A percentile compares a stretch with the other conserved stretches of the same genome.
Evolutionary conservation across 1,140 invertebrate genomes (phyloP).

Genomic region (Homalodisca vitripennis): DNA sequence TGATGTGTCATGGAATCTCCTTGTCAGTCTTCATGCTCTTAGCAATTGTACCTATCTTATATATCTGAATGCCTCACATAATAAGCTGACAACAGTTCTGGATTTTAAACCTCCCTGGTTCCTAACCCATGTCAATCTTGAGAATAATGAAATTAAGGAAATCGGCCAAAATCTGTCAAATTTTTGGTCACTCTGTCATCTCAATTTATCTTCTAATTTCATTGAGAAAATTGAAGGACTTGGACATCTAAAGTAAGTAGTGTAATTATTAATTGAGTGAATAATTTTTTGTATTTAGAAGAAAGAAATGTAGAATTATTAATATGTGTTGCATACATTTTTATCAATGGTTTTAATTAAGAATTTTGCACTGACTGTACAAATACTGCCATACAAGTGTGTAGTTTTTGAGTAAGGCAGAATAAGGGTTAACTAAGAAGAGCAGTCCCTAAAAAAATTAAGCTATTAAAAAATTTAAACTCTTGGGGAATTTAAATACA

Average conservation of each 20-base stretch:
- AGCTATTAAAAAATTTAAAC: no score
- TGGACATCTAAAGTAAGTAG: conserved; percentile 13
- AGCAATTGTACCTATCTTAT: conserved; percentile 28
- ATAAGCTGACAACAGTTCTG: conserved; percentile 24
- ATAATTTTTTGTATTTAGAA: no score
- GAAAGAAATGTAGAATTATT: no score
- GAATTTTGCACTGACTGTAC: no score
- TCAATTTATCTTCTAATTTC: conserved; percentile 36
- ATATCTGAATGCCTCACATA: conserved; percentile 34
- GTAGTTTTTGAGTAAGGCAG: no score
- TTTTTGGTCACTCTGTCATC: conserved; percentile 31
- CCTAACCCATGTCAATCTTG: conserved; percentile 33
- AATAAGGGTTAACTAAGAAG: no score
- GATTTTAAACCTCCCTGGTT: conserved; percentile 26
- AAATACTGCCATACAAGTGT: no score
- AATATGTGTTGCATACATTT: no score
- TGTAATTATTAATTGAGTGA: no score
- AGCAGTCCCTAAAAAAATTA: no score
- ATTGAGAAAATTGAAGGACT: conserved; percentile 29
- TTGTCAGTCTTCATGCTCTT: conserved; percentile 22
- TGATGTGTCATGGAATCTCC: conserved; percentile 32
- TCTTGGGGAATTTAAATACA: no score
- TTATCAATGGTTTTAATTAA: no score
- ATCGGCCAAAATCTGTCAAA: conserved; percentile 28
- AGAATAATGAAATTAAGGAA: conserved; percentile 34